Conservation (phyloP, 2,888 invertebrate genomes). For the Leucophora obtusa region DNA sequence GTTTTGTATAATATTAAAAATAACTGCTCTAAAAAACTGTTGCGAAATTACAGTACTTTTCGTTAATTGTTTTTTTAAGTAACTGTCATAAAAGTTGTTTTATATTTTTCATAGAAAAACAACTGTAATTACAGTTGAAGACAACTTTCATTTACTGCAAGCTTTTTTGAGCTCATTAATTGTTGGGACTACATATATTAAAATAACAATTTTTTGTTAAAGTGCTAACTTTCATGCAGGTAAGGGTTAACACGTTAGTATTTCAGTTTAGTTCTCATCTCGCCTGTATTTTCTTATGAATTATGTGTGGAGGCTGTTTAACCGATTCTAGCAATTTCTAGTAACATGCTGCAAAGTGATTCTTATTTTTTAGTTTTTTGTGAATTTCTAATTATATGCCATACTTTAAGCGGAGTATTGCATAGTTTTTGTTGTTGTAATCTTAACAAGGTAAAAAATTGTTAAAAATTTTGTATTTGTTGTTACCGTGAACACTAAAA, state of each 20-base stretch:
- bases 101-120: no score
- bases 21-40: no score
- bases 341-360: conserved; percentile 50
- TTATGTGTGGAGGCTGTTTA: conserved; percentile 44
- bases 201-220: no score
- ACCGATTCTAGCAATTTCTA: conserved; percentile 39
- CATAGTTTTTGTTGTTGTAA: conserved; percentile 14
- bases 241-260: neutral
- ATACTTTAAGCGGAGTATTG: neutral
- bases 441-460: conserved; percentile 43
- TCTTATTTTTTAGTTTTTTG: conserved; percentile 33
- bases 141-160: no score
- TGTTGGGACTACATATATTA: no score
- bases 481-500: conserved; percentile 12
- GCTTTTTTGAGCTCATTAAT: no score
- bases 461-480: conserved; percentile 20
- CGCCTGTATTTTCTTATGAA: conserved; percentile 18
- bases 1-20: no score
- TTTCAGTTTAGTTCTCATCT: neutral
- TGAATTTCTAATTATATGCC: conserved; percentile 49
- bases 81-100: no score
- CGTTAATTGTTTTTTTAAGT: no score
- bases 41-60: no score
- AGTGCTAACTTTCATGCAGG: no score
- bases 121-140: no score